Percentiles rank a stretch among this genome's conserved stretches.
Evolutionary conservation across 2,113 vertebrate genomes (phyloP).

Genomic region (Hypocryptadius cinnamomeus): DNA sequence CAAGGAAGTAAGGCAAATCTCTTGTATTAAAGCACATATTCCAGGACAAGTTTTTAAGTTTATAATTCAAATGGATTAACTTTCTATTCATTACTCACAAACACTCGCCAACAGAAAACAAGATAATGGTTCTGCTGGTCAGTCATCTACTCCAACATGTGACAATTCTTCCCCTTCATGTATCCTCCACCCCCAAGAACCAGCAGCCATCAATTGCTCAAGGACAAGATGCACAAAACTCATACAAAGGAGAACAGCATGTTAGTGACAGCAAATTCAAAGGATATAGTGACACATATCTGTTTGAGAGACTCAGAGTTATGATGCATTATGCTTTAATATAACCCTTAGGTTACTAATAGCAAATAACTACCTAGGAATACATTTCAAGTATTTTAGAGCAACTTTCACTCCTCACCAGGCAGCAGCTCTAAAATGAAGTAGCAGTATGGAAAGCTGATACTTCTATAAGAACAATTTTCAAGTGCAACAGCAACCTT

Average conservation of each 20-base stretch:
- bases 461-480: neutral
- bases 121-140: neutral
- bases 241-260: neutral
- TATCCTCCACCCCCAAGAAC: neutral
- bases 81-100: neutral
- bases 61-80: neutral
- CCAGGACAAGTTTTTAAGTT: neutral
- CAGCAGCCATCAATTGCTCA: neutral
- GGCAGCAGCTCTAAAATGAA: neutral
- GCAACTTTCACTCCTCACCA: neutral
- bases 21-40: neutral
- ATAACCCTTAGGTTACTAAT: neutral
- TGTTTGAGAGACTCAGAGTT: neutral
- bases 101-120: neutral
- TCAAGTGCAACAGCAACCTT: neutral
- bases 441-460: neutral
- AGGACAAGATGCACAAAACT: neutral
- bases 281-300: neutral
- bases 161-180: neutral
- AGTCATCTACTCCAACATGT: neutral
- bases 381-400: neutral
- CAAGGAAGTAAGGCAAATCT: neutral
- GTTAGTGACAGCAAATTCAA: neutral
- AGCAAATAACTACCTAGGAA: neutral
- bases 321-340: neutral